These are phyloP conservation scores for Lacerta bilineata DNA, from an alignment of 2,797 vertebrate genomes.

Conservation along the genomic window DNA sequence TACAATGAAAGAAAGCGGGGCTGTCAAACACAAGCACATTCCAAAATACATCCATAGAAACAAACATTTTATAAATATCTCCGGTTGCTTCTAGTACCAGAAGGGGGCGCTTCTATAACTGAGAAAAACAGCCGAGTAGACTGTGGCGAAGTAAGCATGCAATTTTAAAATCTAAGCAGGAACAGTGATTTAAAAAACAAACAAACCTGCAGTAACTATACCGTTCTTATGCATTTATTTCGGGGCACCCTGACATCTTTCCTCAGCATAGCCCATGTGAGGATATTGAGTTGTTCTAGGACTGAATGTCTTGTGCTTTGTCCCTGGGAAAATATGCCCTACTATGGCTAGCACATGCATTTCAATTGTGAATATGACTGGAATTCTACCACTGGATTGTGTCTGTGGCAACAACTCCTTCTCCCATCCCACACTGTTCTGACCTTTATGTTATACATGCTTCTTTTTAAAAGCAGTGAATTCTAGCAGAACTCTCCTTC, in stretches of 20 bases:
- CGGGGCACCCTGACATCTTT: background rate
- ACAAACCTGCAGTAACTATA: background rate
- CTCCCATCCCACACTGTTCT: background rate
- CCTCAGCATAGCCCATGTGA: background rate
- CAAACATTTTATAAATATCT: background rate
- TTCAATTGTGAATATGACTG: background rate
- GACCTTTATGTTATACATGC: background rate
- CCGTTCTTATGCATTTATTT: background rate
- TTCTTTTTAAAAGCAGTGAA: background rate
- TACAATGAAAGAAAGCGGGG: background rate
- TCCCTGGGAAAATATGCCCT: background rate
- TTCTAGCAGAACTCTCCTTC: no score
- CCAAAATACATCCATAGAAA: background rate
- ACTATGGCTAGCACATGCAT: background rate
- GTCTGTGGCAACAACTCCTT: no score
- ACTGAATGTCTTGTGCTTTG: background rate
- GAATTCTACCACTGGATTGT: background rate
- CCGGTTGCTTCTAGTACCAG: slow-evolving; percentile 27
- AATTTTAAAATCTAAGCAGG: background rate
- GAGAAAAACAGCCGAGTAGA: rapidly evolving
- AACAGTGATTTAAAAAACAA: no score
- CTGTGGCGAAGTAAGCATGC: background rate
- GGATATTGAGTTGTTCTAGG: background rate
- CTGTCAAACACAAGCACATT: background rate
- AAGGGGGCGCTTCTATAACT: slow-evolving; percentile 44